These are phyloP conservation scores for Pristiophorus japonicus DNA, from an alignment of 2,113 vertebrate species.

Conservation along the genomic window DNA sequence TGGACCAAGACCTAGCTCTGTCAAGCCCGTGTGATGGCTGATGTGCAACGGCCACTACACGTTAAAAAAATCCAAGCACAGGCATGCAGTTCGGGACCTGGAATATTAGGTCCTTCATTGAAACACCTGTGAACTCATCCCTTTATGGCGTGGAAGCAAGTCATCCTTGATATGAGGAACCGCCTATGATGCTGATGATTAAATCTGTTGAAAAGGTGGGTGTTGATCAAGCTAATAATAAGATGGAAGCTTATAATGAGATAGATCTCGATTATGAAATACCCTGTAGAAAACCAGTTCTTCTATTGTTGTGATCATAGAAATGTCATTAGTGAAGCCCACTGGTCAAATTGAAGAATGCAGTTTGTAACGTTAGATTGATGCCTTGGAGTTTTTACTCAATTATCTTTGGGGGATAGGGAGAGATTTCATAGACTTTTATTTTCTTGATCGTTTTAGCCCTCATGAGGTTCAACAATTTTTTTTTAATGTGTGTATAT, in stretches of 20 bases:
- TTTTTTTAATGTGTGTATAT: too few species aligned
- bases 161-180: too few species aligned
- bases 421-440: too few species aligned
- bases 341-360: neutral
- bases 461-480: neutral
- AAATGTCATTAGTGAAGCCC: neutral
- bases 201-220: neutral
- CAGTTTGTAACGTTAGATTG: neutral
- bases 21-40: too few species aligned
- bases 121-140: too few species aligned
- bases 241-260: neutral
- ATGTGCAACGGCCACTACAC: too few species aligned
- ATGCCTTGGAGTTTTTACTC: neutral
- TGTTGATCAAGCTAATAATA: neutral
- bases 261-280: neutral
- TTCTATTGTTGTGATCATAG: neutral
- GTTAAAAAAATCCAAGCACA: too few species aligned
- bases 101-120: too few species aligned
- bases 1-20: too few species aligned
- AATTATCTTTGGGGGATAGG: neutral
- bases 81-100: too few species aligned
- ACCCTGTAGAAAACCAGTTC: neutral
- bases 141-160: too few species aligned
- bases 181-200: too few species aligned
- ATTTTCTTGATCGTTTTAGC: neutral